Evolutionary conservation across 2,113 vertebrate genomes (phyloP), one percentile per base, ranked within the genome.

Genomic region (Haplochromis vanheusdeni): DNA sequence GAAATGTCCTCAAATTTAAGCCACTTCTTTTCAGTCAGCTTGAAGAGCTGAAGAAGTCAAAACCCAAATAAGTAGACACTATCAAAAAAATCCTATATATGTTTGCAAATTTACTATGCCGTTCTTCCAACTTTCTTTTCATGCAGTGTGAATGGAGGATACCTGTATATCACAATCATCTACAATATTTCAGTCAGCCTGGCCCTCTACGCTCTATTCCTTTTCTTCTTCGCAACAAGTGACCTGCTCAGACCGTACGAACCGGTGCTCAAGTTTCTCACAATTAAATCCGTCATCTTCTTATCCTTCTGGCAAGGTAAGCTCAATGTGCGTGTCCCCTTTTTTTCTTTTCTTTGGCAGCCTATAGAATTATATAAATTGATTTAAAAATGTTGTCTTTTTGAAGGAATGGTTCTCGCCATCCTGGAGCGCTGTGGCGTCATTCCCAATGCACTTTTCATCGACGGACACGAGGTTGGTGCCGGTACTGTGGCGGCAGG

Each of bases 261-360:
- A 73, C 99, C 99, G 0, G 96, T 99, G 49, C 97, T 99, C 65
- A 99, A 99, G 94, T 99, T 99, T 91, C 96, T 99, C 93, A 99
- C 99, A 33, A 98, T 99, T 93, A 99, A 99, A 91, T 98, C 98
- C 0, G 96, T 99, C 93, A 98, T 99, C 91, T 99, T 99, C 94
- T 96, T 99, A 47, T 99, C 99, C 12, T 99, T 99, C 95, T 99
- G 98, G 98, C 99, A 99, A 97, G 99, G 98, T 98, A 60, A 86
- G 92, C 33, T n/a, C 17, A 10, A 14, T 16, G 3, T 1, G 26
- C 3, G 4, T 3, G 16, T 19, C 33, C 14, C 2, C 42, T 9
- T 5, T 17, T 11, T 68, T 10, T 75, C 4, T 49, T 31, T 2
- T 45, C 11, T 4, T n/a, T 5, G 4, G 13, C 40, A 11, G 3